These are phyloP conservation scores for Carassius gibelio DNA, from an alignment of 2,113 vertebrate genomes.

Conservation along the genomic window DNA sequence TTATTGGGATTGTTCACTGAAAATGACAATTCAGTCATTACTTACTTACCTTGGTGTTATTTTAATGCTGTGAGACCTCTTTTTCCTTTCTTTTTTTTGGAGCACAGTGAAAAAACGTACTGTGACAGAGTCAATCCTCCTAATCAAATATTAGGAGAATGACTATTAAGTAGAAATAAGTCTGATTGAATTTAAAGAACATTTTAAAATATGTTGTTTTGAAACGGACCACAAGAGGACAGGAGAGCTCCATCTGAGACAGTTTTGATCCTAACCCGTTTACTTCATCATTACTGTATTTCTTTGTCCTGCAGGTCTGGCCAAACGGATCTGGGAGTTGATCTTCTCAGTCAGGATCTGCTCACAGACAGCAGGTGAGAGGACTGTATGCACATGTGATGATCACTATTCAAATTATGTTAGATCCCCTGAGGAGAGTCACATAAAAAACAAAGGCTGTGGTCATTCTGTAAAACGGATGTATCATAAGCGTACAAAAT, in stretches of 20 bases:
- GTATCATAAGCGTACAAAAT: not conserved
- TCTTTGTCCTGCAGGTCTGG: constrained; percentile 7
- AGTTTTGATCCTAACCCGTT: not conserved
- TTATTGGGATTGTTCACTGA: not conserved
- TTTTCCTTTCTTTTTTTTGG: too few species aligned
- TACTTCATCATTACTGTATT: not conserved
- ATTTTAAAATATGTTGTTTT: not conserved
- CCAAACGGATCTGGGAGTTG: not conserved
- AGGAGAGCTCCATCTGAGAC: constrained; percentile 54
- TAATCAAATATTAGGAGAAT: not conserved
- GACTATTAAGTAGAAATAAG: not conserved
- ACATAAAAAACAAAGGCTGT: not conserved
- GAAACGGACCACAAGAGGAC: constrained; percentile 62
- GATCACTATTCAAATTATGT: not conserved
- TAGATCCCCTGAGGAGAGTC: not conserved
- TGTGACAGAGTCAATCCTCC: not conserved
- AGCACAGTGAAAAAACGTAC: not conserved
- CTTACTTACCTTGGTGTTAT: not conserved
- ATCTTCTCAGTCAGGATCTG: constrained; percentile 28
- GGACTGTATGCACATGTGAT: not conserved
- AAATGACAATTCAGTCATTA: not conserved
- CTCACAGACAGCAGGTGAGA: constrained; percentile 16
- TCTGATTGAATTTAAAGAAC: too few species aligned
- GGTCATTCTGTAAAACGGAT: not conserved
- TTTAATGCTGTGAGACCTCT: not conserved